Conservation (phyloP, 37 sponge, comb jelly and placozoan species). For the Diacarnus erythraeanus region DNA sequence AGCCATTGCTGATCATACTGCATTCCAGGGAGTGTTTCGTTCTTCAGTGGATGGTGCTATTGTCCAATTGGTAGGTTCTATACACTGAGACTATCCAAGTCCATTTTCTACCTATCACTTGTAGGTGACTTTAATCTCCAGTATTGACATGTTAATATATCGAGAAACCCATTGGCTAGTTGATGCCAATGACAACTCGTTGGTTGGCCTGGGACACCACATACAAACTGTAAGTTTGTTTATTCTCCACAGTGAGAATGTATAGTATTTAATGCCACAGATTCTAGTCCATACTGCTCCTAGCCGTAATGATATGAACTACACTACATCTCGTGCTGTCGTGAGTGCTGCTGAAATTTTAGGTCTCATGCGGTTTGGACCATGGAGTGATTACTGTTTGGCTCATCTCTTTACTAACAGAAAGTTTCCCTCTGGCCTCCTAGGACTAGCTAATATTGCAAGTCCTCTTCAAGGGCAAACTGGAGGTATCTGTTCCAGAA, state of each 20-base stretch:
- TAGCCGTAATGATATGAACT: neutral
- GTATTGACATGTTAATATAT: constrained; percentile 17
- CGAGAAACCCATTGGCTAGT: constrained; percentile 24
- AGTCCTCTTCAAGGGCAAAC: constrained; percentile 33
- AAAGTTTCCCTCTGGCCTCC: constrained; percentile 45
- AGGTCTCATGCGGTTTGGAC: constrained; percentile 20
- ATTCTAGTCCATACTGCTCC: constrained; percentile 30
- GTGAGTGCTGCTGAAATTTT: constrained; percentile 36
- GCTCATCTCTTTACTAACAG: constrained; percentile 73
- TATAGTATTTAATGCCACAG: neutral
- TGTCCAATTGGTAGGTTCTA: constrained; percentile 28
- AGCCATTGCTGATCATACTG: constrained; percentile 62
- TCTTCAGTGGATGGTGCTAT: constrained; percentile 16
- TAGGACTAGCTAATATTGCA: constrained; percentile 77
- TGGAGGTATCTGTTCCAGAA: constrained; percentile 70
- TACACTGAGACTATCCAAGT: too few relatives aligned
- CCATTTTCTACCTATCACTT: too few relatives aligned
- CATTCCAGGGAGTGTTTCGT: constrained; percentile 42
- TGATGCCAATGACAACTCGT: neutral
- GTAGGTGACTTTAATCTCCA: constrained; percentile 17
- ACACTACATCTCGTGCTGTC: neutral
- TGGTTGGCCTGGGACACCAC: constrained; percentile 12
- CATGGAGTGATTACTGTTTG: constrained; percentile 59
- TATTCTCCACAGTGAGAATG: neutral
- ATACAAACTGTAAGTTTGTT: neutral